A percentile compares a stretch with the other conserved stretches of the same genome.
phyloP scores from a whole-genome alignment of 2,888 invertebrate species.

The Archips crataeganus region DNA sequence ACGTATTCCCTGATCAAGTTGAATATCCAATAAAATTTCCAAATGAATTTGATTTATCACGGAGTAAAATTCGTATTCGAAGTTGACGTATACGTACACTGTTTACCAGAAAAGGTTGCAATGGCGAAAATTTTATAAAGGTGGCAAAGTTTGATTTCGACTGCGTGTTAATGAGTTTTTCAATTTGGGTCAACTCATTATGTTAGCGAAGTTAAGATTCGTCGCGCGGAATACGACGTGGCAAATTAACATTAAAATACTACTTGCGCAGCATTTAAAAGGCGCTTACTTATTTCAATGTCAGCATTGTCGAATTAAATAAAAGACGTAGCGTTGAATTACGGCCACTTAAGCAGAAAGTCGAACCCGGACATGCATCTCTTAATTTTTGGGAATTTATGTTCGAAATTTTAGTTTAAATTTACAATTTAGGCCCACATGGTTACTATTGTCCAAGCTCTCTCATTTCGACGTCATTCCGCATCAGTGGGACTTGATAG shows the following conservation, averaged over 20 bases:
- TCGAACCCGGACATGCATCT: too few species aligned
- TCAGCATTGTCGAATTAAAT: background rate
- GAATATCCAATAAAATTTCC: constrained; percentile 29
- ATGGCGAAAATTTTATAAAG: background rate
- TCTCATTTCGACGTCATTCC: too few species aligned
- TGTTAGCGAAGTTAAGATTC: constrained; percentile 27
- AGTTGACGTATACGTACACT: background rate
- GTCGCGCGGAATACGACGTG: constrained; percentile 10
- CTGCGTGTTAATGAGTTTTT: constrained; percentile 32
- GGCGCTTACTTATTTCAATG: background rate
- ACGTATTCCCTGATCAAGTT: constrained; percentile 23
- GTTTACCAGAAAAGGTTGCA: background rate
- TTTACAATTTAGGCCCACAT: too few species aligned
- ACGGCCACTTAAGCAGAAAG: too few species aligned
- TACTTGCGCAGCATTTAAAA: constrained; percentile 4
- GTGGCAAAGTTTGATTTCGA: constrained; percentile 22
- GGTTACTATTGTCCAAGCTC: too few species aligned
- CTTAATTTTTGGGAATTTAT: too few species aligned
- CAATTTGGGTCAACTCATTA: constrained; percentile 35
- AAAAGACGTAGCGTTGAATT: too few species aligned
- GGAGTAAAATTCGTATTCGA: constrained; percentile 11
- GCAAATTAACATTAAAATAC: constrained; percentile 1
- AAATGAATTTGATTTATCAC: constrained; percentile 31
- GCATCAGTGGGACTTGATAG: too few species aligned
- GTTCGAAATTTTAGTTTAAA: too few species aligned